Conservation (phyloP, 2,888 invertebrate genomes). For the Tanytarsus gracilentus region DNA sequence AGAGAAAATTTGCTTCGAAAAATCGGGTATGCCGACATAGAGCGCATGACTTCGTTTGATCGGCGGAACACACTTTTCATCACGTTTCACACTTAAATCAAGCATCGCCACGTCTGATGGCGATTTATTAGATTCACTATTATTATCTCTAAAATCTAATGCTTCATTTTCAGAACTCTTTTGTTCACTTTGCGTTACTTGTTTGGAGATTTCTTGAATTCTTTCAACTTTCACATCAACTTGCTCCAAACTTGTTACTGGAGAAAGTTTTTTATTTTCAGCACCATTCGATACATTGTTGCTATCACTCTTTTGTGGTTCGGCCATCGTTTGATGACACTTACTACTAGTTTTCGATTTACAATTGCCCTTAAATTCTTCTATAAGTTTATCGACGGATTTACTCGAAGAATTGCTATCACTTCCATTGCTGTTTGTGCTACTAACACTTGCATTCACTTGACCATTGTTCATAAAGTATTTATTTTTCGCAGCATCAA, state of each 20-base stretch:
- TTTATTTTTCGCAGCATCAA: constrained; percentile 24
- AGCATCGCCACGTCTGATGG: not conserved
- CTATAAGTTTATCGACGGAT: constrained; percentile 20
- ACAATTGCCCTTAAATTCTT: constrained; percentile 21
- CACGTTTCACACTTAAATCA: constrained; percentile 13
- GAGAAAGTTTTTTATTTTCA: not conserved
- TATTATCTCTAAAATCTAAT: constrained; percentile 14
- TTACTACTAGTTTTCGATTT: constrained; percentile 4
- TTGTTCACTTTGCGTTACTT: not conserved
- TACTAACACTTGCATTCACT: constrained; percentile 9
- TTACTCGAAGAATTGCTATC: constrained; percentile 21
- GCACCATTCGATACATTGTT: constrained; percentile 6
- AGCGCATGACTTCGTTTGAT: constrained; percentile 19
- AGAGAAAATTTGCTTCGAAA: constrained; percentile 24
- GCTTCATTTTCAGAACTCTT: not conserved
- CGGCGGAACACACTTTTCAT: constrained; percentile 18
- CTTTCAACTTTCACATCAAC: not conserved
- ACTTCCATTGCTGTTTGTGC: constrained; percentile 20
- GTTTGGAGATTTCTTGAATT: not conserved
- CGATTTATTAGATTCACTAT: not conserved
- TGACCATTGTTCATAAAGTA: constrained; percentile 2
- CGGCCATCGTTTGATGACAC: not conserved
- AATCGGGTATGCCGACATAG: constrained; percentile 22
- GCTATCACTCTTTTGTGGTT: constrained; percentile 15
- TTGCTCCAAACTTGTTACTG: not conserved